A percentile compares a stretch with the other conserved stretches of the same genome.
Evolutionary conservation across 1,140 invertebrate species (phyloP).

Genomic region (Panulirus ornatus): DNA sequence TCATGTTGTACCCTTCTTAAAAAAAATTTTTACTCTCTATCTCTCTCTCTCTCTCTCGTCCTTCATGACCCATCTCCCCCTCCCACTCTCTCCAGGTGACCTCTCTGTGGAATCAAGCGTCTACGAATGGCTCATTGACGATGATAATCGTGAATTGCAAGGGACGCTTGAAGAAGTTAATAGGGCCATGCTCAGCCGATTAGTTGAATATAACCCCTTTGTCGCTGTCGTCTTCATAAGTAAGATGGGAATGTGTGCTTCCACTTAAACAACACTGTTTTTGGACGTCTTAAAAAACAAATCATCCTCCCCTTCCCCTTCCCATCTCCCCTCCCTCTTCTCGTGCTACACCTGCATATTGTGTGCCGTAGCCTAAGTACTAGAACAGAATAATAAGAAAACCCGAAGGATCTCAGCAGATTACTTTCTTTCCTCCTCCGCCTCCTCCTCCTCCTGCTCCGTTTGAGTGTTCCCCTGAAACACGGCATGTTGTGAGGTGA

Average conservation of each 20-base stretch:
- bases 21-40: background rate
- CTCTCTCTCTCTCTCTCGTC: background rate
- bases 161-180: slow-evolving; percentile 89
- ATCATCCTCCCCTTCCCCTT: too few relatives aligned
- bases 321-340: too few relatives aligned
- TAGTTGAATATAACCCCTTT: slow-evolving; percentile 91
- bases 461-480: background rate
- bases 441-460: background rate
- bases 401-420: slow-evolving; percentile 10
- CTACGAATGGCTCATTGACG: slow-evolving; percentile 76
- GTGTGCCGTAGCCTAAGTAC: slow-evolving; percentile 1
- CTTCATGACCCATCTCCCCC: background rate
- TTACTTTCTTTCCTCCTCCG: background rate
- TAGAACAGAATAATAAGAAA: background rate
- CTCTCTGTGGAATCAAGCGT: slow-evolving; percentile 74
- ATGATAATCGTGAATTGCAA: slow-evolving; percentile 91
- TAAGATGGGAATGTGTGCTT: slow-evolving; percentile 51
- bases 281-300: too few relatives aligned
- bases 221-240: slow-evolving; percentile 90
- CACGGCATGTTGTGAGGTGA: slow-evolving; percentile 1
- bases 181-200: slow-evolving; percentile 83
- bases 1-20: too few relatives aligned
- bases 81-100: slow-evolving; percentile 66
- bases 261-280: too few relatives aligned
- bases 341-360: background rate